Evolutionary conservation across 2,888 invertebrate species (phyloP).

Genomic region (Lasioglossum vierecki): DNA sequence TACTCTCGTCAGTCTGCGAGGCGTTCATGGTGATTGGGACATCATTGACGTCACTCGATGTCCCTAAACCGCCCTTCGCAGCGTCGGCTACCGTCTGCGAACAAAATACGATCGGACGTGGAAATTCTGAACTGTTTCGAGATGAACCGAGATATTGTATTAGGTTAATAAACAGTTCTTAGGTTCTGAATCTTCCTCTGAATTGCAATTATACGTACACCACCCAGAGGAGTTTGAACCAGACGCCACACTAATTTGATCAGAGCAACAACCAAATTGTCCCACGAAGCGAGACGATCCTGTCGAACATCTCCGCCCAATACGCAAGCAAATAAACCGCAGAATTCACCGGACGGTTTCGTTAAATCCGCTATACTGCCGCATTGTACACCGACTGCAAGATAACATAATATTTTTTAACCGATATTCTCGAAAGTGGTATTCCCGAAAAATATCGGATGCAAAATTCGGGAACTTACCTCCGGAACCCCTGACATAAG

Average conservation of each 20-base stretch:
- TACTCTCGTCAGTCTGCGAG: slow-evolving; percentile 93
- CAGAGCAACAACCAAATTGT: slow-evolving; percentile 89
- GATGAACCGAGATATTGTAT: no score
- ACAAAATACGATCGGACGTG: slow-evolving; percentile 10
- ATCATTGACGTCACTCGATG: slow-evolving; percentile 65
- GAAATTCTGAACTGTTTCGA: background rate
- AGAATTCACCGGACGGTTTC: slow-evolving; percentile 87
- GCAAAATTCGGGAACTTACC: slow-evolving; percentile 65
- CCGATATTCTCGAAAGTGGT: background rate
- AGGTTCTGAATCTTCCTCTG: no score
- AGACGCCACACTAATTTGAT: slow-evolving; percentile 88
- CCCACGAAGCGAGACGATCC: slow-evolving; percentile 89
- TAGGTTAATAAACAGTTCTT: no score
- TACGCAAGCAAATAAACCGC: slow-evolving; percentile 91
- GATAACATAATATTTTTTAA: background rate
- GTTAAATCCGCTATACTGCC: slow-evolving; percentile 82
- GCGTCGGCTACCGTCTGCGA: slow-evolving; percentile 77
- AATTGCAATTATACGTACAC: slow-evolving; percentile 76
- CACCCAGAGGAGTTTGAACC: slow-evolving; percentile 87
- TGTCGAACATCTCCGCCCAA: slow-evolving; percentile 88
- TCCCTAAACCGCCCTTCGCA: slow-evolving; percentile 65
- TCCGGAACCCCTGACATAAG: slow-evolving; percentile 79
- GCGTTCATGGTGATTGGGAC: slow-evolving; percentile 78
- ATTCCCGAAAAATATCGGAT: background rate
- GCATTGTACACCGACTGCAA: slow-evolving; percentile 80